Evolutionary conservation across 1,140 invertebrate genomes (phyloP), one percentile per base, ranked within the genome.

Genomic region (Cydia strobilella): DNA sequence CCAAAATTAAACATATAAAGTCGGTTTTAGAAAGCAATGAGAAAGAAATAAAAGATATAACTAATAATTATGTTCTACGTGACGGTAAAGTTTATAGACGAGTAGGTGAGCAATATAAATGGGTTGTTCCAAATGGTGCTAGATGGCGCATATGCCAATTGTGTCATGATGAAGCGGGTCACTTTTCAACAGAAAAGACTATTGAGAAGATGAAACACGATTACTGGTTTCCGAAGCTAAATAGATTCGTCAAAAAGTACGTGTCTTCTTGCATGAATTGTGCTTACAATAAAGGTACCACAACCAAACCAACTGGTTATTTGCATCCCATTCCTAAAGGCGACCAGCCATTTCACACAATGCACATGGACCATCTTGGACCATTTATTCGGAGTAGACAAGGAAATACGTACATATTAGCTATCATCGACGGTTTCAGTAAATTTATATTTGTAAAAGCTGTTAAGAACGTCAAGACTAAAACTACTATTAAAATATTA

Each of bases 341-440:
- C 12, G 15, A 23, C 10, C 25, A 25, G 27, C 42, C n/a, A 72
- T 69, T 27, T 66, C 73, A 5, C 54, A 76, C n/a, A 73, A 15
- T 76, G 5, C 75, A 76, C 27, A 65, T 76, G 23, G 75, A 76
- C 62, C 75, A 76, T 69, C 31, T 73, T 5, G 75, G 72, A 3
- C 75, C 75, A 13, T 79, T 84, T 63, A 20, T 76, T 4, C 42
- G 69, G 35, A 82, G 78, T 10, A 81, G 79, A 63, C 81, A 80
- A 45, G 76, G 76, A 25, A 88, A 91, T 74, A 66, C 73, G 15
- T 79, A 88, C 76, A 78, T 90, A 12, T 79, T 91, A 3, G 82
- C 74, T 0, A 76, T 90, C 2, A 76, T 86, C 5, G 86, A 90
- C 77, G 82, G 73, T 2, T 91, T 90, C 79, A 79, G 80, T 1